phyloP scores from a whole-genome alignment of 2,113 vertebrate species.

The Leucosticte australis region DNA sequence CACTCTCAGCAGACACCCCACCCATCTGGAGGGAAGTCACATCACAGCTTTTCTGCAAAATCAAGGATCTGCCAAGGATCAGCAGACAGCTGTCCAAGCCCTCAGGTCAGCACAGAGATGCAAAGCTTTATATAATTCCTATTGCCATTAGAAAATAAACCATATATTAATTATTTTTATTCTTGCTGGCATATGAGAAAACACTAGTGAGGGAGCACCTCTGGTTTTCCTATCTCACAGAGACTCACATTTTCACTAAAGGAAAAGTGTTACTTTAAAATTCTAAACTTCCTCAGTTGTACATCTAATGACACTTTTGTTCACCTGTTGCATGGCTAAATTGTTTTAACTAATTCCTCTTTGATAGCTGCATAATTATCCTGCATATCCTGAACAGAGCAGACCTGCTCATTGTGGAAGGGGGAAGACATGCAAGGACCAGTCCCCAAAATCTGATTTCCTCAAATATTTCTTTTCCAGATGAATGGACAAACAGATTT shows the following conservation, averaged over 20 bases:
- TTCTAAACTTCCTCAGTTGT: neutral
- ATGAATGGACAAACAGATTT: neutral
- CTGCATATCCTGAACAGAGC: neutral
- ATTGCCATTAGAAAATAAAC: neutral
- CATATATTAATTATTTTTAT: neutral
- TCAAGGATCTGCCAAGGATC: neutral
- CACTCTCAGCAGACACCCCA: neutral
- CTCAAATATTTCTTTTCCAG: neutral
- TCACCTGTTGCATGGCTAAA: neutral
- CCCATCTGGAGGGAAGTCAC: neutral
- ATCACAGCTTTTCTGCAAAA: neutral
- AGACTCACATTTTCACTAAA: neutral
- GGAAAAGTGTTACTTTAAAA: neutral
- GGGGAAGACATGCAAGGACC: neutral
- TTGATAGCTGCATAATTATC: neutral
- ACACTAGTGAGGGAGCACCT: fast-evolving
- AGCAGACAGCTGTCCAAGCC: neutral
- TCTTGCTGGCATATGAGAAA: neutral
- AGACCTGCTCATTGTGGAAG: neutral
- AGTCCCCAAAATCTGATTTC: neutral
- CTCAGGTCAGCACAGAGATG: neutral
- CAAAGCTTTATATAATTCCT: neutral
- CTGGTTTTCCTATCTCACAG: neutral
- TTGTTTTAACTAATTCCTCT: neutral
- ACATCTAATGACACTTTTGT: neutral